A percentile compares a stretch with the other conserved stretches of the same genome.
Evolutionary conservation across 2,113 vertebrate species (phyloP).

Genomic region (Forbesichthys papilliferus): DNA sequence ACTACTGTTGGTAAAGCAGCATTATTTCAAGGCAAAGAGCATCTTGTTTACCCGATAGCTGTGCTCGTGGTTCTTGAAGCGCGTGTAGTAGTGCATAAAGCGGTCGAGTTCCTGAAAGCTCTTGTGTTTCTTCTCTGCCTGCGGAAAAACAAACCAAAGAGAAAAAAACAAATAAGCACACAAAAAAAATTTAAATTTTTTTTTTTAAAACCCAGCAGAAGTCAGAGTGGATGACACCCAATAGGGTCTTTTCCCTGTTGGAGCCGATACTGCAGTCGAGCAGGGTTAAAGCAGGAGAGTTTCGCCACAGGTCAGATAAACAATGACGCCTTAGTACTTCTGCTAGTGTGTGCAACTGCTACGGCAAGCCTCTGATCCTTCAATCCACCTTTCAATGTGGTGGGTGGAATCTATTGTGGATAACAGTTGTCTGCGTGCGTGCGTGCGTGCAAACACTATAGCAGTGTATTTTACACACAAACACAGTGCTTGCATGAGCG

Average conservation of each 20-base stretch:
- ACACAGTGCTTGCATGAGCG: too few relatives aligned
- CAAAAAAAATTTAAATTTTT: neutral
- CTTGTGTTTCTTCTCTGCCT: conserved; percentile 98
- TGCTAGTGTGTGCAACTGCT: too few relatives aligned
- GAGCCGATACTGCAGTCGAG: too few relatives aligned
- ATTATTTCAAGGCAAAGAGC: conserved; percentile 16
- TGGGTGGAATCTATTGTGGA: neutral
- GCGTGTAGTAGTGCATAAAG: conserved; percentile 99
- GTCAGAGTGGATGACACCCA: conserved; percentile 3
- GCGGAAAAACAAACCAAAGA: conserved; percentile 47
- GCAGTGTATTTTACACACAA: neutral
- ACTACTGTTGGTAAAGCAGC: conserved; percentile 13
- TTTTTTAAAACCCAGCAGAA: neutral
- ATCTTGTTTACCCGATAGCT: conserved; percentile 88
- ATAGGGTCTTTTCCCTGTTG: neutral
- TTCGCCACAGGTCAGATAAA: too few relatives aligned
- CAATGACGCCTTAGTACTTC: too few relatives aligned
- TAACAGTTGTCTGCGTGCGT: neutral
- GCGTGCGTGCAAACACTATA: neutral
- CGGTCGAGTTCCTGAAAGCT: conserved; percentile 98
- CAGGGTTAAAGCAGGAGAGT: too few relatives aligned
- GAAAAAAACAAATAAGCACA: conserved; percentile 22
- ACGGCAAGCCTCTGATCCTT: neutral
- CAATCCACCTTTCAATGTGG: conserved; percentile 14
- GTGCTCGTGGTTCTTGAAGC: conserved; percentile 99